phyloP scores from a whole-genome alignment of 1,140 invertebrate genomes.

The Cherax quadricarinatus region DNA sequence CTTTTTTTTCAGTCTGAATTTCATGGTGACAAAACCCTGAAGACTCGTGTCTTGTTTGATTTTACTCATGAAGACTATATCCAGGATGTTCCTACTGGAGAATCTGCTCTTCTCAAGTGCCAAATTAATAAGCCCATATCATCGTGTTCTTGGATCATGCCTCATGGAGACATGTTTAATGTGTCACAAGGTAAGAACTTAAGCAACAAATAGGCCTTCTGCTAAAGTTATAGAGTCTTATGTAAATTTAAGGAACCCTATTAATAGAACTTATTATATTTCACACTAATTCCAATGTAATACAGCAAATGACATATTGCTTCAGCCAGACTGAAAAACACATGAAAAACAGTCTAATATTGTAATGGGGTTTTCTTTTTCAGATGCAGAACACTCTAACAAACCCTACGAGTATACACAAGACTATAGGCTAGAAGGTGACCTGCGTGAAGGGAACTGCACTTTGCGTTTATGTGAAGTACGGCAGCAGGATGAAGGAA shows the following conservation, averaged over 20 bases:
- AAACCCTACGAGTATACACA: neutral
- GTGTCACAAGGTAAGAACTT: conserved; percentile 33
- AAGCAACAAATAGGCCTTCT: neutral
- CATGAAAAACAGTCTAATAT: neutral
- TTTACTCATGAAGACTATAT: conserved; percentile 45
- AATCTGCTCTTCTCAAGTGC: conserved; percentile 49
- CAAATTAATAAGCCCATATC: conserved; percentile 46
- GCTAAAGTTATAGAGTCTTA: no score
- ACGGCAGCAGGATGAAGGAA: conserved; percentile 36
- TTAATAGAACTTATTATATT: no score
- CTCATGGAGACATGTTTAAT: conserved; percentile 37
- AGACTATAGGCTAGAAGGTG: conserved; percentile 42
- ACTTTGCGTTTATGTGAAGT: conserved; percentile 24
- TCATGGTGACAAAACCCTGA: neutral
- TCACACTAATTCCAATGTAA: neutral
- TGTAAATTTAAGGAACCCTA: no score
- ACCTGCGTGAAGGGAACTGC: conserved; percentile 53
- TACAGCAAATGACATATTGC: neutral
- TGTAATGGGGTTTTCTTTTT: neutral
- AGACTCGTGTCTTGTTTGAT: conserved; percentile 27
- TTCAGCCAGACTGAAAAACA: neutral
- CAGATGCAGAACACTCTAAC: conserved; percentile 26
- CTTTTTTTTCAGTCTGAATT: neutral
- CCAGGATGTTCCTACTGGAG: conserved; percentile 20
- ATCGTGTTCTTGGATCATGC: conserved; percentile 56